A percentile compares a stretch with the other conserved stretches of the same genome.
phyloP scores from a whole-genome alignment of 1,140 invertebrate species.

The Venturia canescens region DNA sequence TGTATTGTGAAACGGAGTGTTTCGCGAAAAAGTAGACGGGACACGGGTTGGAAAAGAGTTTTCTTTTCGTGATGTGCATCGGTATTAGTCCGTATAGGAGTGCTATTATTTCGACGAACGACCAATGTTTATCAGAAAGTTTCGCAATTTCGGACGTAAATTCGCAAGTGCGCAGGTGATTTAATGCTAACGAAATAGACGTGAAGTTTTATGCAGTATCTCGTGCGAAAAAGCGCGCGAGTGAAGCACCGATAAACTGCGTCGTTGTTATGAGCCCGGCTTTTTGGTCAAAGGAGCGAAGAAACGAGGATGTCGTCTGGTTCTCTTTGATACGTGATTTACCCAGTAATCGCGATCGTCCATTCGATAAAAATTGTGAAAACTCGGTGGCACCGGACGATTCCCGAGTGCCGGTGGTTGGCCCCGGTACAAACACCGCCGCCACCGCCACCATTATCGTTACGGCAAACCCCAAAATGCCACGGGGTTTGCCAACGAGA shows the following conservation, averaged over 20 bases:
- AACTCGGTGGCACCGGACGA: constrained; percentile 55
- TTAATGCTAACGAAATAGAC: no score
- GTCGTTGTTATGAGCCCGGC: constrained; percentile 66
- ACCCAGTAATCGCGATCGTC: constrained; percentile 45
- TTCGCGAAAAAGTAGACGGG: no score
- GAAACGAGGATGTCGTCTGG: constrained; percentile 64
- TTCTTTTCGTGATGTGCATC: no score
- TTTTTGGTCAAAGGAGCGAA: constrained; percentile 59
- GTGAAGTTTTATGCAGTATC: no score
- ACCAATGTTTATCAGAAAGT: no score
- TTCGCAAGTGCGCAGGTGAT: no score
- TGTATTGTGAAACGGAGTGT: no score
- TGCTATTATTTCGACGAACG: no score
- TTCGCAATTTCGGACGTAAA: no score
- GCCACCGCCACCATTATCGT: constrained; percentile 47
- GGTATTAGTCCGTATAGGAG: no score
- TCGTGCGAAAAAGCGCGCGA: neutral
- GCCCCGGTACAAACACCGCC: constrained; percentile 49
- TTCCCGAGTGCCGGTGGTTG: constrained; percentile 46
- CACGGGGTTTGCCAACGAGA: constrained; percentile 71
- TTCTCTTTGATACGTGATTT: constrained; percentile 59
- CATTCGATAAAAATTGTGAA: neutral
- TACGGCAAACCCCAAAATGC: constrained; percentile 66
- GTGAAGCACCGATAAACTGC: neutral
- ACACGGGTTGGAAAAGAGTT: no score